Conservation (phyloP, 23 tunicate species). For the Clavelina lepadiformis region DNA sequence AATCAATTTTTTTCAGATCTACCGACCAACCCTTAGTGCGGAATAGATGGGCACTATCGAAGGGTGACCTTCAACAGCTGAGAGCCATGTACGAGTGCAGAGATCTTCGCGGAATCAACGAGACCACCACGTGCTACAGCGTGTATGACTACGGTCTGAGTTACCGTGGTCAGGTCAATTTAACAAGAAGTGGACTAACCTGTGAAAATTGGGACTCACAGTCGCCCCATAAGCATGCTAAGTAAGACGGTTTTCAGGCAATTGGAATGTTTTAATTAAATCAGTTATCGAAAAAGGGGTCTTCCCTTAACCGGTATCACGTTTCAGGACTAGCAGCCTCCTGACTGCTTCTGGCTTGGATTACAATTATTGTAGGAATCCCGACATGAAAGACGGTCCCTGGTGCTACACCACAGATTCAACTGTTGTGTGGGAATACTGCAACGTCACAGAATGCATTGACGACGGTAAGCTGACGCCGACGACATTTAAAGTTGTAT, state of each 20-base stretch:
- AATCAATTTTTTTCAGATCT: constrained; percentile 3
- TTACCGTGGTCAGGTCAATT: constrained; percentile 6
- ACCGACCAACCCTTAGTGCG: neutral
- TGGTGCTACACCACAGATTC: constrained; percentile 24
- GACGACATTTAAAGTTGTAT: no score
- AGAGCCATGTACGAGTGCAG: constrained; percentile 15
- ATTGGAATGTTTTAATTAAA: no score
- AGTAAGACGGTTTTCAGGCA: constrained; percentile 14
- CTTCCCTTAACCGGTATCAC: no score
- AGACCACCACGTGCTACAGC: neutral
- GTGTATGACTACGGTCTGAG: neutral
- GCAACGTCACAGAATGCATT: constrained; percentile 16
- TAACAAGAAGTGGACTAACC: constrained; percentile 4
- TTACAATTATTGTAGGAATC: constrained; percentile 19
- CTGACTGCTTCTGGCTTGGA: constrained; percentile 21
- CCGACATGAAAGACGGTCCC: constrained; percentile 20
- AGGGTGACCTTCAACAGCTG: constrained; percentile 13
- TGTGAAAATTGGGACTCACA: constrained; percentile 16
- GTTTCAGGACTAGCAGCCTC: constrained; percentile 2
- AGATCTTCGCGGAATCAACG: neutral
- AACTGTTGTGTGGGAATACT: constrained; percentile 15
- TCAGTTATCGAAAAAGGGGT: no score
- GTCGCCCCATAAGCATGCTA: constrained; percentile 4
- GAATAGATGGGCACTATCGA: constrained; percentile 19
- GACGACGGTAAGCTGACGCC: no score